Percentiles rank a stretch among this genome's conserved stretches.
phyloP scores from a whole-genome alignment of 2,113 vertebrate species.

The Entomyzon cyanotis region DNA sequence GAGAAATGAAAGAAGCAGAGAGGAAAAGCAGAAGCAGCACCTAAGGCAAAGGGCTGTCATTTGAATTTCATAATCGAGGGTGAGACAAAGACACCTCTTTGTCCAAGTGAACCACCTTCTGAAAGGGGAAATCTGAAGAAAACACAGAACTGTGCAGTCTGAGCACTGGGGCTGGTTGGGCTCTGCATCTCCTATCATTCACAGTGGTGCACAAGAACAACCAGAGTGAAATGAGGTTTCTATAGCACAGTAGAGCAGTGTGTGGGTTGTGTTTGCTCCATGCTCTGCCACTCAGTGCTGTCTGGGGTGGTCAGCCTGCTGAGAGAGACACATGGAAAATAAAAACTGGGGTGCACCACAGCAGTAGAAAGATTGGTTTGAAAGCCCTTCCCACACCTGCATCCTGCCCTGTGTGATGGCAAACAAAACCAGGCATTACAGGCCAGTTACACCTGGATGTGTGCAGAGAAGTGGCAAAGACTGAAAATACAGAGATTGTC shows the following conservation, averaged over 20 bases:
- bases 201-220: not conserved
- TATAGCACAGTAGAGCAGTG: not conserved
- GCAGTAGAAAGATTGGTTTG: not conserved
- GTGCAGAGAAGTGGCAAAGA: not conserved
- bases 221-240: not conserved
- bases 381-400: not conserved
- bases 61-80: constrained; percentile 60
- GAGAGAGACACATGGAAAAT: not conserved
- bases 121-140: constrained; percentile 19
- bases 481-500: not conserved
- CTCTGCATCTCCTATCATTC: not conserved
- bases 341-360: not conserved
- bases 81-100: constrained; percentile 47
- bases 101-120: constrained; percentile 23
- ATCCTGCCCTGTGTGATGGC: not conserved
- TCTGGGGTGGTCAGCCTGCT: not conserved
- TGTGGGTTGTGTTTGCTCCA: not conserved
- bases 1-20: constrained; percentile 56
- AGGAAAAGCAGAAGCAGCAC: constrained; percentile 61
- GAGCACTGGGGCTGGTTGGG: not conserved
- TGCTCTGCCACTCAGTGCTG: not conserved
- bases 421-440: not conserved
- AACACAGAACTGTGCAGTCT: not conserved
- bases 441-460: not conserved
- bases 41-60: constrained; percentile 57